Evolutionary conservation across 2,113 vertebrate genomes (phyloP).

Genomic region (Pteronura brasiliensis): DNA sequence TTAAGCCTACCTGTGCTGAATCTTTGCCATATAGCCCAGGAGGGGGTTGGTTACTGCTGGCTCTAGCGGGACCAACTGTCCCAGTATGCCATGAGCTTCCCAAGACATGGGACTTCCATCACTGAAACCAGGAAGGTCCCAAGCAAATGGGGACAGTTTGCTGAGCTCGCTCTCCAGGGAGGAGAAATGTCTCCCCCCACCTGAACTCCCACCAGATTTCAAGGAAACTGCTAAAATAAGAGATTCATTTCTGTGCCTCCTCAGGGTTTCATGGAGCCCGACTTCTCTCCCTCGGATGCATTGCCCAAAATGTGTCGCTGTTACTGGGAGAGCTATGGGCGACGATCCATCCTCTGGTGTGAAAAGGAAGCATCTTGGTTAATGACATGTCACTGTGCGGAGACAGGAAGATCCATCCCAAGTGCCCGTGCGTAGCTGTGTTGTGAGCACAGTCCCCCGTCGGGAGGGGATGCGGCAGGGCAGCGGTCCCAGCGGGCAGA

Average conservation of each 20-base stretch:
- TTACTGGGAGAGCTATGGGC: neutral
- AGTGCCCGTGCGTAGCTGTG: neutral
- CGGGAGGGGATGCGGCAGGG: neutral
- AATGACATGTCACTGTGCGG: neutral
- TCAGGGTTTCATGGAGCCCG: neutral
- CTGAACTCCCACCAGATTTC: neutral
- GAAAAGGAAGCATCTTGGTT: neutral
- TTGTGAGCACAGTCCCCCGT: neutral
- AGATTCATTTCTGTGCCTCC: neutral
- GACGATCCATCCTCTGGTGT: neutral
- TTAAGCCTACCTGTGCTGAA: neutral
- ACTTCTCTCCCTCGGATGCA: neutral
- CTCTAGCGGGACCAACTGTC: neutral
- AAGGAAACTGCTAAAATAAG: too few species aligned
- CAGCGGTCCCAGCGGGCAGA: accelerated
- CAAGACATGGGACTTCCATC: neutral
- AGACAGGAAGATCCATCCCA: neutral
- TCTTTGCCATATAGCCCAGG: neutral
- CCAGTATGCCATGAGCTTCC: neutral
- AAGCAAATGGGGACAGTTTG: accelerated
- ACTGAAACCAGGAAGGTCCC: neutral
- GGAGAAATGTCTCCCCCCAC: neutral
- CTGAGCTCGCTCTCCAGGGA: neutral
- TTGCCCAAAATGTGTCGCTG: neutral
- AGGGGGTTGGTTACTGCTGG: neutral